phyloP scores from a whole-genome alignment of 2,797 vertebrate species.

The Champsocephalus gunnari region DNA sequence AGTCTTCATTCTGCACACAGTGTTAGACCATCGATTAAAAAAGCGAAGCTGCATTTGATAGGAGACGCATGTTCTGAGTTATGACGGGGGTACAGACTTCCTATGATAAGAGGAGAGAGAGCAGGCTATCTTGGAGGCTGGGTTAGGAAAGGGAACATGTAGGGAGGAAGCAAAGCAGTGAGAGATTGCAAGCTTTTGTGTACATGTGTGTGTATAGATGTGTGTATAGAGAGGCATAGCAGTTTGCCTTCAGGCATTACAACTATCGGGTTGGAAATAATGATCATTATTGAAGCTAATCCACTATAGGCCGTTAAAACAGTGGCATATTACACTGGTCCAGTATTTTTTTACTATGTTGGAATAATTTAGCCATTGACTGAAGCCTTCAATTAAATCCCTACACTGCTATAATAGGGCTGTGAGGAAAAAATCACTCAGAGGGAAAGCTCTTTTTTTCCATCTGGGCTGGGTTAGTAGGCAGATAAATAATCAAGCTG shows the following conservation, averaged over 20 bases:
- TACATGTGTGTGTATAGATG: neutral
- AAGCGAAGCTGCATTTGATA: slow-evolving; percentile 24
- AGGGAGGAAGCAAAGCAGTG: neutral
- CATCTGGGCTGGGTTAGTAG: neutral
- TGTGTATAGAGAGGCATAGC: neutral
- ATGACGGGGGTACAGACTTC: slow-evolving; percentile 14
- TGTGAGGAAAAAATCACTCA: slow-evolving; percentile 17
- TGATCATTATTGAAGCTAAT: slow-evolving; percentile 60
- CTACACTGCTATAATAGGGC: slow-evolving; percentile 11
- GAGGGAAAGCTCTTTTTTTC: neutral
- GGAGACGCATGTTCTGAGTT: slow-evolving; percentile 38
- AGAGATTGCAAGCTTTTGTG: too few species aligned
- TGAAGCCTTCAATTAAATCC: slow-evolving; percentile 38
- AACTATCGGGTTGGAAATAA: slow-evolving; percentile 57
- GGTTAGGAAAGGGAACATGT: neutral
- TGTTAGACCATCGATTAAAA: slow-evolving; percentile 30
- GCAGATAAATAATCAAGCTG: neutral
- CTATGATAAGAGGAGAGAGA: slow-evolving; percentile 27
- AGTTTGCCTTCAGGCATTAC: slow-evolving; percentile 35
- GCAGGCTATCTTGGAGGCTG: neutral
- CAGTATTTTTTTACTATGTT: slow-evolving; percentile 2
- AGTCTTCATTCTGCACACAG: slow-evolving; percentile 29
- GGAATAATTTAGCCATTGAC: slow-evolving; percentile 28
- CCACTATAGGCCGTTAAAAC: slow-evolving; percentile 39
- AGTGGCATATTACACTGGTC: slow-evolving; percentile 39